phyloP scores from a whole-genome alignment of 2,113 vertebrate species.

The Hypocryptadius cinnamomeus region DNA sequence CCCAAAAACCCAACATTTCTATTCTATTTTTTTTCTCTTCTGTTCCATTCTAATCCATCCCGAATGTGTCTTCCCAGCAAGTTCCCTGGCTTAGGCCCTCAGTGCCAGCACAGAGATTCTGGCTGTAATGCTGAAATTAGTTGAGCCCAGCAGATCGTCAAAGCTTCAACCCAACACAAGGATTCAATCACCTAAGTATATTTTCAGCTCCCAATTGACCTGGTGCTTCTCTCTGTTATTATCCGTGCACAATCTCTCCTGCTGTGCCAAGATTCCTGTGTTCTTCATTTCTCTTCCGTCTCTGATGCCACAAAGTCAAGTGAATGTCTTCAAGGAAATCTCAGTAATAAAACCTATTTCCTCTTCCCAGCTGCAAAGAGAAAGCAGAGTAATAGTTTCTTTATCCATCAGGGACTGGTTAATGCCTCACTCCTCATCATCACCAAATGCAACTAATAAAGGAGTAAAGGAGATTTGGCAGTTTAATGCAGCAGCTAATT shows the following conservation, averaged over 20 bases:
- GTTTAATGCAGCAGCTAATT: slow-evolving; percentile 57
- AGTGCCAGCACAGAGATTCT: background rate
- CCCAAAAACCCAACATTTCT: background rate
- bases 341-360: slow-evolving; percentile 49
- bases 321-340: slow-evolving; percentile 55
- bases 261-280: slow-evolving; percentile 41
- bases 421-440: slow-evolving; percentile 53
- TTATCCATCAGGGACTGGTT: slow-evolving; percentile 40
- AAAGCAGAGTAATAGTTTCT: slow-evolving; percentile 47
- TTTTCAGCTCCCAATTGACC: slow-evolving; percentile 32
- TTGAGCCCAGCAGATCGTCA: background rate
- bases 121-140: background rate
- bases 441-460: slow-evolving; percentile 57
- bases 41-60: background rate
- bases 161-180: background rate
- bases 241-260: background rate
- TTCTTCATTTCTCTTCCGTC: slow-evolving; percentile 34
- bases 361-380: slow-evolving; percentile 24
- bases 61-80: background rate
- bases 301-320: slow-evolving; percentile 51
- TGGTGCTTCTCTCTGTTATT: slow-evolving; percentile 11
- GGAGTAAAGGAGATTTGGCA: slow-evolving; percentile 60
- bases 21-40: background rate
- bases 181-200: slow-evolving; percentile 41
- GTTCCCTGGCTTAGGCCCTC: background rate